Evolutionary conservation across 2,888 invertebrate species (phyloP), one percentile per base, ranked within the genome.

Genomic region (Quadroppia sp.): DNA sequence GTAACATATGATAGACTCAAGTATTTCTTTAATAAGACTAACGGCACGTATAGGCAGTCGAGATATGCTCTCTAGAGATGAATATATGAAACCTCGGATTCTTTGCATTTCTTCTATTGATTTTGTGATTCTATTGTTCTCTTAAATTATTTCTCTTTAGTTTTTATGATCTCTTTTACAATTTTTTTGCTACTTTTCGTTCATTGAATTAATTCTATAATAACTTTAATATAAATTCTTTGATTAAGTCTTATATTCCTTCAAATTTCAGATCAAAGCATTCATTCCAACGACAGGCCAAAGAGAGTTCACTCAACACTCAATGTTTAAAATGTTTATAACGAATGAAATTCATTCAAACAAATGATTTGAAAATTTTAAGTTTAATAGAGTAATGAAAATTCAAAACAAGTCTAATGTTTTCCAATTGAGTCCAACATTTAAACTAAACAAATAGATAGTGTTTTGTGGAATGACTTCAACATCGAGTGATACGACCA

Each of bases 401-500:
- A n/a, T 50, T 20, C 7, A n/a, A 50, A 50, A 3, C 50, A 20
- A 50, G n/a, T 50, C 20, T 7, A 20, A n/a, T 50, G 50, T 50
- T 50, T 50, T 20, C n/a, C 7, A 20, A 20, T 50, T 50, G 50
- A 20, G 20, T 50, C 20, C 2, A 7, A 50, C 7, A 50, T 2
- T 6, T 28, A 28, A 56, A 25, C 20, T 7, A 56, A 25, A 56
- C 4, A 9, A 36, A 36, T 36, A 36, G 11, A 36, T 36, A 36
- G 36, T 20, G 50, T 50, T 4, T 48, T 20, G n/a, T 4, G 32
- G 17, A 61, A 67, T 67, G 67, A 67, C 67, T 20, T 67, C 67
- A 42, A 42, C 67, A 67, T 67, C 67, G 9, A 67, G 67, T 42
- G 67, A 67, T 67, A 67, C 67, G 42, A 67, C 67, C 32, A 67